A percentile compares a stretch with the other conserved stretches of the same genome.
Evolutionary conservation across 2,113 vertebrate genomes (phyloP).

Genomic region (Cyphomyrus discorhynchus): DNA sequence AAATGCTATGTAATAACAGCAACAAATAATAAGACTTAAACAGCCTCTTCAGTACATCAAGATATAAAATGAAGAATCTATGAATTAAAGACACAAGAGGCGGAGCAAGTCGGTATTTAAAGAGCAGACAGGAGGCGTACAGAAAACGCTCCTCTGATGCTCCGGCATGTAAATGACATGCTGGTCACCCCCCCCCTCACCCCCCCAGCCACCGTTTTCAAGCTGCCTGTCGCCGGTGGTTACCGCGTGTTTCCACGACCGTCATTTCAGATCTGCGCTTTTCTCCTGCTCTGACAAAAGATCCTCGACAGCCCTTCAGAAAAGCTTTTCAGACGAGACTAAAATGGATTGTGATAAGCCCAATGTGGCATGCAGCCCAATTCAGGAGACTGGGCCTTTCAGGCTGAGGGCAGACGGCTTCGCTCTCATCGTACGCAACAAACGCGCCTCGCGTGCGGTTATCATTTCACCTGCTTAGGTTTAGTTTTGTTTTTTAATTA

Average conservation of each 20-base stretch:
- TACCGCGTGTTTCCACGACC: neutral
- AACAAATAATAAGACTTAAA: neutral
- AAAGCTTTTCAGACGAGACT: neutral
- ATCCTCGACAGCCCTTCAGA: neutral
- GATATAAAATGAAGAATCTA: neutral
- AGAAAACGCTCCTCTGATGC: neutral
- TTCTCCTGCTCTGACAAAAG: neutral
- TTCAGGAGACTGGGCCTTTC: neutral
- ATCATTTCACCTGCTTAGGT: too few relatives aligned
- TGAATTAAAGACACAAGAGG: neutral
- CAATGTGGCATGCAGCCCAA: neutral
- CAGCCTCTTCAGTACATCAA: neutral
- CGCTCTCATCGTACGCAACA: neutral
- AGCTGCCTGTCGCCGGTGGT: neutral
- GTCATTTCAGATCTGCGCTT: slow-evolving; percentile 1
- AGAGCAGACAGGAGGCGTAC: neutral
- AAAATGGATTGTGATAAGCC: neutral
- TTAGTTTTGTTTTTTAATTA: neutral
- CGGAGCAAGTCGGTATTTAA: neutral
- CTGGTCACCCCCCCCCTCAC: neutral
- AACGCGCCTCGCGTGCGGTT: neutral
- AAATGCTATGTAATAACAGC: neutral
- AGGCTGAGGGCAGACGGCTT: neutral
- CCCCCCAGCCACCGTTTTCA: neutral
- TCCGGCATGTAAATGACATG: neutral